These are phyloP conservation scores for Zeugodacus cucurbitae DNA, from an alignment of 1,140 invertebrate species.

Conservation along the genomic window DNA sequence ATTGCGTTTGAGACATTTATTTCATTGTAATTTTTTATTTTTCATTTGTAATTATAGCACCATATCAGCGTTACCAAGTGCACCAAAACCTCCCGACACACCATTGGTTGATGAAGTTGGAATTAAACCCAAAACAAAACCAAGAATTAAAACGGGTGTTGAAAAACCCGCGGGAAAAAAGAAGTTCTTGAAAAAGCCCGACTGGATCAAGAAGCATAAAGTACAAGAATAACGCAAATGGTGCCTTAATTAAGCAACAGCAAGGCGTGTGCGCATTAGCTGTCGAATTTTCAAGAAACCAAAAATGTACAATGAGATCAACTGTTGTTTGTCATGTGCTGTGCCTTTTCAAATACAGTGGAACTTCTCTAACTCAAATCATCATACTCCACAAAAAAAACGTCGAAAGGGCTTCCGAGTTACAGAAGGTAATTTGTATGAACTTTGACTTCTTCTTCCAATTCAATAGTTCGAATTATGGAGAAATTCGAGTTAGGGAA, in stretches of 20 bases:
- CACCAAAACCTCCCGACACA: background rate
- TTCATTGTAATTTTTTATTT: background rate
- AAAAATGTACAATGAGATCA: conserved; percentile 1
- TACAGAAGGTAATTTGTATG: too few species aligned
- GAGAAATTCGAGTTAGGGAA: too few species aligned
- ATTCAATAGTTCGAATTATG: too few species aligned
- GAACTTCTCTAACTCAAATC: too few species aligned
- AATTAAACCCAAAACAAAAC: background rate
- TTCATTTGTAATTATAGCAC: background rate
- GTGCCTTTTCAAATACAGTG: background rate
- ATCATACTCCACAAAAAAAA: too few species aligned
- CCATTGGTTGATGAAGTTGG: background rate
- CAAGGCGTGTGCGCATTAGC: background rate
- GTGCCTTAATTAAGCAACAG: background rate
- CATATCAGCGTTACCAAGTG: background rate
- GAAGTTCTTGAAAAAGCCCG: background rate
- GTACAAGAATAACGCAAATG: background rate
- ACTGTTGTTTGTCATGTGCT: background rate
- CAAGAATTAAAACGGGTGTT: background rate
- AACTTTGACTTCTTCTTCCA: too few species aligned
- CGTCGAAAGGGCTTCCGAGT: too few species aligned
- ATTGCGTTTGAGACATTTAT: background rate
- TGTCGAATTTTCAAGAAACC: background rate
- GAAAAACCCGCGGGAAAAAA: background rate
- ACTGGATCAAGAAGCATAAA: conserved; percentile 1